phyloP scores from a whole-genome alignment of 2,888 invertebrate species.

The Acronicta psi region DNA sequence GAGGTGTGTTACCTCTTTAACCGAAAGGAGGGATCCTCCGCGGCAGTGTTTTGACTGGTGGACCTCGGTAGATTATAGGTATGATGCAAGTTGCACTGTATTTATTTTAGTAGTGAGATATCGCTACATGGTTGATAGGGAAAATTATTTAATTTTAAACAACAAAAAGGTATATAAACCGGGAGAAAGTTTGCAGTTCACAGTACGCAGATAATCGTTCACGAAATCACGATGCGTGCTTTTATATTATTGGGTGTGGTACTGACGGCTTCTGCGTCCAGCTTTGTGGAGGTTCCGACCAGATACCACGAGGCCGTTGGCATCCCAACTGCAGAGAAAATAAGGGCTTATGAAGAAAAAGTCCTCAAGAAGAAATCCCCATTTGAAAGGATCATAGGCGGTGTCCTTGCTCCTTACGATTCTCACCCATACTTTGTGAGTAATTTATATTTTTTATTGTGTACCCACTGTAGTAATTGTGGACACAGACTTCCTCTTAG shows the following conservation, averaged over 20 bases:
- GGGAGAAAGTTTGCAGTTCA: no score
- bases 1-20: no score
- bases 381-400: conserved; percentile 68
- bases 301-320: conserved; percentile 71
- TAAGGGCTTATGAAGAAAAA: conserved; percentile 66
- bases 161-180: no score
- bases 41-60: no score
- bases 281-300: conserved; percentile 45
- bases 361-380: neutral
- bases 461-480: no score
- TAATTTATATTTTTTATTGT: conserved; percentile 3
- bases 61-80: no score
- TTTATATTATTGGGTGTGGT: conserved; percentile 51
- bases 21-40: no score
- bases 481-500: no score
- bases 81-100: no score
- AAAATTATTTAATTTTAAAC: no score
- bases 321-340: conserved; percentile 69
- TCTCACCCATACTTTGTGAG: conserved; percentile 69
- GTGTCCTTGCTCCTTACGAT: conserved; percentile 62
- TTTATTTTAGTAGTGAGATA: no score
- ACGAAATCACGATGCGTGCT: conserved; percentile 57
- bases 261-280: conserved; percentile 53
- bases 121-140: neutral
- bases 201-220: no score